Evolutionary conservation across 2,797 vertebrate genomes (phyloP), one percentile per base, ranked within the genome.

Genomic region (Lycodopsis pacificus): DNA sequence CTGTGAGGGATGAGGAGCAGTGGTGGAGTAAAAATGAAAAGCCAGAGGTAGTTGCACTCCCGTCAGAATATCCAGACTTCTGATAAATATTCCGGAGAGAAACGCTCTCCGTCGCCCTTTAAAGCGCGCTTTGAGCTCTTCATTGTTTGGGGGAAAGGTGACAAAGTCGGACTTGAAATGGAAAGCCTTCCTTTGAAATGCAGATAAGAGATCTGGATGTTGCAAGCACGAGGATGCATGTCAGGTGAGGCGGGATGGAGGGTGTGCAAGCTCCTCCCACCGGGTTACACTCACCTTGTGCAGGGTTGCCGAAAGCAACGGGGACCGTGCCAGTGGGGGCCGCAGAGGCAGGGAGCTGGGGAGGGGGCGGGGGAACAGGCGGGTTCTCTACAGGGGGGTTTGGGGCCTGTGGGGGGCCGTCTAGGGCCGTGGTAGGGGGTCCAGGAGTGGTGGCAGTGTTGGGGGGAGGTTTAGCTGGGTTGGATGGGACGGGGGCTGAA

Each of bases 331-430:
- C 96, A 92, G 95, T 88, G 95, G 96, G 95, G 95, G 91, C 86
- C 9, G 67, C 57, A 7, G 94, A 95, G 95, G 89, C 89, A 80
- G 97, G 97, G 95, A 97, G 94, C 96, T 97, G 94, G 96, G 97
- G 97, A 94, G 97, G 96, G 94, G 96, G 96, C 82, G 97, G 96
- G 95, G 98, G 97, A 81, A 97, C 97, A 88, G 97, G 96, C 86
- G 96, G 97, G 92, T 95, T 95, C 91, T 97, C 97, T 94, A 96
- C 91, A 56, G 92, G 85, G 73, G 0, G 88, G 80, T 87, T 93
- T 3, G 84, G 88, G 87, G 82, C 89, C 87, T 80, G 94, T 65
- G 81, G 90, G 83, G 85, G 95, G 79, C 83, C 87, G 20, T 97
- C 96, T 85, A 96, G 80, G 0, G 84, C 76, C 69, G 95, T 94